Evolutionary conservation across 2,888 invertebrate species (phyloP), one percentile per base, ranked within the genome.

Genomic region (Caenorhabditis zanzibari): DNA sequence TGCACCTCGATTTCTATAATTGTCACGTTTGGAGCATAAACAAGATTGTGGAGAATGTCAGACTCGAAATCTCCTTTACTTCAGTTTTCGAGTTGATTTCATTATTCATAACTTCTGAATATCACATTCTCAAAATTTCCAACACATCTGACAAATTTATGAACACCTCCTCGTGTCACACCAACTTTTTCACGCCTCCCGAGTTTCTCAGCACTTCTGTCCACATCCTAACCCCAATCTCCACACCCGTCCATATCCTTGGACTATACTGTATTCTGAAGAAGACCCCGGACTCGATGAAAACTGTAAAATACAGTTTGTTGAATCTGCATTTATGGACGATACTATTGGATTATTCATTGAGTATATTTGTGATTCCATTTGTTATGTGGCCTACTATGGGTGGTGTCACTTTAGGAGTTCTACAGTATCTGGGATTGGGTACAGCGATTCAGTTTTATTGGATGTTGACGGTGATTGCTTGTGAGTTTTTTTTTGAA

Each of bases 271-370:
- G 69, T 54, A 63, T 77, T 16, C 19, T 77, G 6, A 41, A 41
- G 3, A 61, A 77, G 47, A 69, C 69, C 24, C 77, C 77, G 4
- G 26, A 35, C 10, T 26, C 61, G 3, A 69, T 61, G 77, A 69
- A 35, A 59, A 49, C 68, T 6, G 61, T 77, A 3, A 69, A 54
- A 32, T 61, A n/a, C 19, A 61, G 69, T 10, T 22, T 77, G 32
- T 59, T 77, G 28, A 69, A 61, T 52, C 28, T 69, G 28, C 61
- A 61, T 38, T 26, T 77, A 9, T 77, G 77, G 77, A 74, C 73
- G 4, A 73, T 73, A 19, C 7, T 38, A 12, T 22, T 73, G 16
- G 73, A 73, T 54, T 73, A 73, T 35, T 52, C 63, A 5, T 63
- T 73, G 63, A 73, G 73, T 54, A 16, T 73, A 10, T 41, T 73